These are phyloP conservation scores for Nomada goodeniana DNA, from an alignment of 2,888 invertebrate genomes.

Conservation along the genomic window DNA sequence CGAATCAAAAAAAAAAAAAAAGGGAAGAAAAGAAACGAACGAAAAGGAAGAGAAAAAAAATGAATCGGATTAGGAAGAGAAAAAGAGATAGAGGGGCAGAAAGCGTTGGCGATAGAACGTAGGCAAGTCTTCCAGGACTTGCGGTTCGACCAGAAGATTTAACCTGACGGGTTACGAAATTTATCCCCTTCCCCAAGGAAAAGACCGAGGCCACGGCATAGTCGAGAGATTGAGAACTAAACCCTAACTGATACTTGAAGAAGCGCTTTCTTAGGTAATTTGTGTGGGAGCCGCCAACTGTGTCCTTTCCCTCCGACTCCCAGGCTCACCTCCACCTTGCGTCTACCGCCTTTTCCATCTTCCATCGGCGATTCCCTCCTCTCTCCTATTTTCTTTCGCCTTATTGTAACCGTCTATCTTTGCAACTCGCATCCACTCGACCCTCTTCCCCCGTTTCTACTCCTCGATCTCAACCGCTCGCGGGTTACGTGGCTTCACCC, in stretches of 20 bases:
- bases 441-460: slow-evolving; percentile 56
- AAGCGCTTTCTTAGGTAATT: slow-evolving; percentile 76
- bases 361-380: background rate
- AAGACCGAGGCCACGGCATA: slow-evolving; percentile 34
- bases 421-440: slow-evolving; percentile 57
- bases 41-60: background rate
- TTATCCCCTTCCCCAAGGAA: slow-evolving; percentile 65
- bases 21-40: background rate
- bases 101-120: slow-evolving; percentile 37
- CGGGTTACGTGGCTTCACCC: slow-evolving; percentile 45
- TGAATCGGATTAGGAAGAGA: background rate
- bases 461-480: slow-evolving; percentile 45
- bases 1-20: slow-evolving; percentile 21
- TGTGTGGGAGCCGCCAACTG: slow-evolving; percentile 78
- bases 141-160: slow-evolving; percentile 69
- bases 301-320: slow-evolving; percentile 62
- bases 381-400: slow-evolving; percentile 36
- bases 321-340: slow-evolving; percentile 24
- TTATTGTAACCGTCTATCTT: slow-evolving; percentile 55
- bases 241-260: slow-evolving; percentile 78
- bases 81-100: background rate
- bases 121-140: slow-evolving; percentile 60
- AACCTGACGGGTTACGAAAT: slow-evolving; percentile 71
- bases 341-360: background rate
- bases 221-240: slow-evolving; percentile 75